Evolutionary conservation across 2,888 invertebrate genomes (phyloP).

Genomic region (Bibio marci): DNA sequence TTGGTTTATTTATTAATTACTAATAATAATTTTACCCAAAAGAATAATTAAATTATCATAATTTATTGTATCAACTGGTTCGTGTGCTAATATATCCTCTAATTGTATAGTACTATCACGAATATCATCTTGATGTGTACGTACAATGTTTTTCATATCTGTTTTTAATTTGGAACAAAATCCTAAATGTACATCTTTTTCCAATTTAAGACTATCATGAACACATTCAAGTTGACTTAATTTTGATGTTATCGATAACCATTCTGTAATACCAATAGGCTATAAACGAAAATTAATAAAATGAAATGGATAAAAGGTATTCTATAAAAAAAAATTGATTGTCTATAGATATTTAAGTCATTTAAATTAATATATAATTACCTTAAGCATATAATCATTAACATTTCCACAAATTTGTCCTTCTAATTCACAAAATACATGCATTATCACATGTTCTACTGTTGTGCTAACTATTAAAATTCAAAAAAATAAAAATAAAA

Average conservation of each 20-base stretch:
- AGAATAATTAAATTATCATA: constrained; percentile 74
- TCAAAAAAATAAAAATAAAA: constrained; percentile 1
- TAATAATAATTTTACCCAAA: constrained; percentile 38
- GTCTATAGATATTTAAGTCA: not conserved
- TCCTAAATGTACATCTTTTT: constrained; percentile 64
- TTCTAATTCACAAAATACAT: constrained; percentile 66
- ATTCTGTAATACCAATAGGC: constrained; percentile 69
- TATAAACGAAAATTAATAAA: constrained; percentile 1
- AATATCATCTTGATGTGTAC: constrained; percentile 69
- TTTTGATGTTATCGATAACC: constrained; percentile 64
- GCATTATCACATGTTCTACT: constrained; percentile 70
- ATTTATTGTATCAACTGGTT: constrained; percentile 53
- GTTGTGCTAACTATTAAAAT: constrained; percentile 58
- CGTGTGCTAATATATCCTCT: constrained; percentile 64
- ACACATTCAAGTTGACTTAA: constrained; percentile 86
- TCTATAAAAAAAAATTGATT: constrained; percentile 3
- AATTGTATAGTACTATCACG: constrained; percentile 54
- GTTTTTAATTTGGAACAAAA: constrained; percentile 47
- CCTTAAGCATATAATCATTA: constrained; percentile 46
- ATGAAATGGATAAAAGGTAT: not conserved
- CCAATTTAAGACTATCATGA: constrained; percentile 82
- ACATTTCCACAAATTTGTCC: constrained; percentile 47
- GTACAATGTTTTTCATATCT: constrained; percentile 49
- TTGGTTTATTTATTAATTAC: not conserved
- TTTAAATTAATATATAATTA: constrained; percentile 17